phyloP scores from a whole-genome alignment of 2,113 vertebrate genomes.

The Hypomesus transpacificus region DNA sequence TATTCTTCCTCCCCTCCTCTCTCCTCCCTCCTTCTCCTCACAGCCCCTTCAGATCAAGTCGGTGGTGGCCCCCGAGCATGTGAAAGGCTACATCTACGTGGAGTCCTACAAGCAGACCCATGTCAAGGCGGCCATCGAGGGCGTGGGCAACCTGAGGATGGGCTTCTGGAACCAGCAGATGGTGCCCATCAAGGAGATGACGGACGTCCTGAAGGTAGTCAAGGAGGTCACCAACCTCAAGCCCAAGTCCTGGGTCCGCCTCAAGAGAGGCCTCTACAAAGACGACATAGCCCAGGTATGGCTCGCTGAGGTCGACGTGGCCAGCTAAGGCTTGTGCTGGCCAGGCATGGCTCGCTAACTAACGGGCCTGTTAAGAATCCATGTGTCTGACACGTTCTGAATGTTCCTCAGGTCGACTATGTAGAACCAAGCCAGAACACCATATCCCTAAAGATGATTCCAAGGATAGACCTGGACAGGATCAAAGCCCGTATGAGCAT shows the following conservation, averaged over 20 bases:
- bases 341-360: no score
- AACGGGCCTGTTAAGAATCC: not conserved
- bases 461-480: slow-evolving; percentile 89
- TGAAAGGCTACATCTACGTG: slow-evolving; percentile 94
- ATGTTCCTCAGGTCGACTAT: slow-evolving; percentile 81
- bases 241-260: slow-evolving; percentile 93
- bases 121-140: slow-evolving; percentile 93
- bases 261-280: slow-evolving; percentile 94
- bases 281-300: slow-evolving; percentile 92
- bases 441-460: slow-evolving; percentile 96
- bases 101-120: slow-evolving; percentile 98
- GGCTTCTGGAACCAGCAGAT: slow-evolving; percentile 99
- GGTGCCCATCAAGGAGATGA: slow-evolving; percentile 99
- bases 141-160: slow-evolving; percentile 90
- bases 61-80: slow-evolving; percentile 89
- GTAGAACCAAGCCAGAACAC: slow-evolving; percentile 96
- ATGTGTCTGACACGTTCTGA: not conserved
- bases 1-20: no score
- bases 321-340: no score
- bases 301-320: no score
- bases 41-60: slow-evolving; percentile 96
- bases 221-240: slow-evolving; percentile 97
- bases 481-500: slow-evolving; percentile 95
- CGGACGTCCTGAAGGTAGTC: slow-evolving; percentile 93
- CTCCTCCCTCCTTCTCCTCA: not conserved